These are phyloP conservation scores for Drosophila sturtevanti DNA, from an alignment of 1,140 invertebrate genomes.

Conservation along the genomic window DNA sequence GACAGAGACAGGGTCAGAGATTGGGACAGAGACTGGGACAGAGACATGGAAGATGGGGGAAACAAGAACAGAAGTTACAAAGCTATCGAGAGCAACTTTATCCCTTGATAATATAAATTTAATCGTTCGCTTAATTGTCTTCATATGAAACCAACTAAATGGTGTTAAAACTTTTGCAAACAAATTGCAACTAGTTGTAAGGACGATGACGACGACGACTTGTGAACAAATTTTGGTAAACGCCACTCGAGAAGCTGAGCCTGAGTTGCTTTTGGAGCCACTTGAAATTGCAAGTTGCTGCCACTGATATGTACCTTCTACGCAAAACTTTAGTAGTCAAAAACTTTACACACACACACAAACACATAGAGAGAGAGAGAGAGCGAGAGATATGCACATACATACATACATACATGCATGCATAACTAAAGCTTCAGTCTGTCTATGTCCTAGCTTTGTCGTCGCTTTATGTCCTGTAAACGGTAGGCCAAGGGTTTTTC, in stretches of 20 bases:
- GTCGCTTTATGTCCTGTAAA: conserved; percentile 19
- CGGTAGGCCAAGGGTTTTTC: conserved; percentile 37
- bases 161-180: conserved; percentile 78
- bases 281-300: conserved; percentile 70
- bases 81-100: conserved; percentile 37
- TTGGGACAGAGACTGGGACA: too few species aligned
- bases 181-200: conserved; percentile 79
- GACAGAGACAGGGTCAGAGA: background rate
- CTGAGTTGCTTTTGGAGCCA: conserved; percentile 61
- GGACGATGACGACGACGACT: conserved; percentile 49
- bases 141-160: conserved; percentile 79
- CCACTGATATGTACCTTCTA: conserved; percentile 61
- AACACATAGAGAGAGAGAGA: conserved; percentile 1
- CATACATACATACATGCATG: too few species aligned
- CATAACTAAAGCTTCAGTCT: background rate
- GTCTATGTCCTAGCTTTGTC: conserved; percentile 37
- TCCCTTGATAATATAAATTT: conserved; percentile 80
- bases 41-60: too few species aligned
- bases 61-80: background rate
- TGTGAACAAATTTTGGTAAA: conserved; percentile 69
- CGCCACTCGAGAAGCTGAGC: conserved; percentile 40
- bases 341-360: conserved; percentile 52
- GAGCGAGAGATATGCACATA: background rate
- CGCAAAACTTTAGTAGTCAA: conserved; percentile 59
- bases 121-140: conserved; percentile 79